These are phyloP conservation scores for Pocillopora verrucosa DNA, from an alignment of 64 coral and sea anemone genomes.

Conservation along the genomic window DNA sequence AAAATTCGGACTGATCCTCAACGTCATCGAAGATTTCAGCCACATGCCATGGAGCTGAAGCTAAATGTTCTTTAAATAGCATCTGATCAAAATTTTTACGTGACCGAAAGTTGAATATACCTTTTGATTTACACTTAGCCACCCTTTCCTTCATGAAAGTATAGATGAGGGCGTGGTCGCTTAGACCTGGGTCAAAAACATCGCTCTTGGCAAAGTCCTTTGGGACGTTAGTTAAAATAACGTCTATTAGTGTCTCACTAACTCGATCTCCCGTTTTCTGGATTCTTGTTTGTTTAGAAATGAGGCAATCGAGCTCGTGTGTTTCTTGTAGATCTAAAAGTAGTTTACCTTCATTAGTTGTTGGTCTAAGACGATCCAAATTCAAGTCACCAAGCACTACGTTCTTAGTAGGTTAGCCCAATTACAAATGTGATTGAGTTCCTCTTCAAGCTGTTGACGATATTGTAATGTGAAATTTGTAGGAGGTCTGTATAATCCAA, in stretches of 20 bases:
- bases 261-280: constrained; percentile 19
- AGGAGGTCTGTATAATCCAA: constrained; percentile 32
- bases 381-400: constrained; percentile 33
- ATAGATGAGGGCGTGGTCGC: constrained; percentile 57
- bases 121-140: background rate
- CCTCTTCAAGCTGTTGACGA: constrained; percentile 2
- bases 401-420: constrained; percentile 5
- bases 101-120: constrained; percentile 30
- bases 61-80: constrained; percentile 19
- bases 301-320: constrained; percentile 29
- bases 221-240: constrained; percentile 49
- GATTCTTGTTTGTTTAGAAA: constrained; percentile 51
- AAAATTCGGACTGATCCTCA: constrained; percentile 10
- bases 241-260: constrained; percentile 46
- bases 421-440: constrained; percentile 17
- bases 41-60: constrained; percentile 56
- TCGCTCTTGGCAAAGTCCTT: constrained; percentile 10
- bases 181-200: constrained; percentile 24
- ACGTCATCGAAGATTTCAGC: constrained; percentile 51
- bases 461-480: background rate
- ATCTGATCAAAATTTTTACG: constrained; percentile 42
- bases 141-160: constrained; percentile 38
- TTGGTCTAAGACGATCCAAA: background rate
- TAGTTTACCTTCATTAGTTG: background rate
- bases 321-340: background rate